phyloP scores from a whole-genome alignment of 1,140 invertebrate genomes.

The Drosophila simulans region DNA sequence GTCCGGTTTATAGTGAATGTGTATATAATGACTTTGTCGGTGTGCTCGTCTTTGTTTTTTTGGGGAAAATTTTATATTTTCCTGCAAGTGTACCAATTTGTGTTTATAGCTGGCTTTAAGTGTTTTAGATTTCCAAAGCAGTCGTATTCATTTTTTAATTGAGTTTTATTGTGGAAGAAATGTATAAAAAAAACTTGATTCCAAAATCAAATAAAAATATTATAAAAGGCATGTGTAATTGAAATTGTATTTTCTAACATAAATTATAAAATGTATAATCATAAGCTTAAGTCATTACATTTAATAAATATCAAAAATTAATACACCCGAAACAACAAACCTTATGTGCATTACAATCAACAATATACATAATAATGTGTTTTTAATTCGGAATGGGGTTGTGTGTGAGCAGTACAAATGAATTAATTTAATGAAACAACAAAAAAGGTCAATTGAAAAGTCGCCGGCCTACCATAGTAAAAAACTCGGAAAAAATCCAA shows the following conservation, averaged over 20 bases:
- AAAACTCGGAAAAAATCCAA: no score
- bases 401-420: no score
- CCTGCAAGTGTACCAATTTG: background rate
- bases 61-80: constrained; percentile 29
- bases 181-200: constrained; percentile 21
- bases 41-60: constrained; percentile 34
- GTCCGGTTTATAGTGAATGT: constrained; percentile 30
- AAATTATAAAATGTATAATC: constrained; percentile 59
- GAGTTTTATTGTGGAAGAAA: constrained; percentile 7
- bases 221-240: constrained; percentile 17
- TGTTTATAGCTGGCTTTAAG: constrained; percentile 17
- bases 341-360: no score
- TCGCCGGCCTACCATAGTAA: no score
- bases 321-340: constrained; percentile 29
- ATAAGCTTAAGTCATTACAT: constrained; percentile 77
- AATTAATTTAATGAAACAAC: no score
- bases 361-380: constrained; percentile 3
- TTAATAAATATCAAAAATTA: constrained; percentile 73
- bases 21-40: constrained; percentile 61
- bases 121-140: constrained; percentile 26
- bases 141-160: constrained; percentile 33
- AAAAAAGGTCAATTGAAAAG: no score
- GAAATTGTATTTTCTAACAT: constrained; percentile 35
- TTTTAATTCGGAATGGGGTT: background rate
- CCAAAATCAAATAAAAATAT: constrained; percentile 33